These are phyloP conservation scores for Anarhynchus alexandrinus DNA, from an alignment of 2,113 vertebrate species.

Conservation along the genomic window DNA sequence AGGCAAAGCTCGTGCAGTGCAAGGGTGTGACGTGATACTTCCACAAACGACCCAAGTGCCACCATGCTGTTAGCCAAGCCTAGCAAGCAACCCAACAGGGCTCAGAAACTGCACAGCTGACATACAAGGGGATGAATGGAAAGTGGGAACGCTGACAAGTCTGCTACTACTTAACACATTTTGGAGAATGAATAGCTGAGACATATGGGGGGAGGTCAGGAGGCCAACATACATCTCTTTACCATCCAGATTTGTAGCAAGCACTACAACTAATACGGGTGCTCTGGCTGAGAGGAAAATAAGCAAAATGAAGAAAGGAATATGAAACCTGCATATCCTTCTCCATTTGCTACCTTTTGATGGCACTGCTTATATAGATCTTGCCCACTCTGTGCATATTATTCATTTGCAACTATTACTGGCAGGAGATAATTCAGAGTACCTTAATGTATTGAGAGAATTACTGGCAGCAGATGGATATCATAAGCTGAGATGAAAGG, in stretches of 20 bases:
- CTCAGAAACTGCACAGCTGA: background rate
- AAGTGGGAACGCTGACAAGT: background rate
- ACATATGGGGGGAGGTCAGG: background rate
- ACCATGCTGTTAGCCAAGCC: background rate
- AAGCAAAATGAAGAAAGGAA: background rate
- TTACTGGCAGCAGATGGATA: background rate
- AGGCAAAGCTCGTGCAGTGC: background rate
- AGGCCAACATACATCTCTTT: background rate
- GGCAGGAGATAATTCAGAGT: background rate
- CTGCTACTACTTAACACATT: background rate
- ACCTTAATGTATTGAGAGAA: background rate
- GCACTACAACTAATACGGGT: background rate
- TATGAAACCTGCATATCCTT: background rate
- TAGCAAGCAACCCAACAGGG: background rate
- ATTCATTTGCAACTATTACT: background rate
- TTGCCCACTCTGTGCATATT: background rate
- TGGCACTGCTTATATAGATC: background rate
- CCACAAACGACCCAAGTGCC: background rate
- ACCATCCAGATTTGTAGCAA: background rate
- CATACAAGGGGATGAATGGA: background rate
- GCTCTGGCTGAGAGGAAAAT: background rate
- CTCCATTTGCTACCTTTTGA: background rate
- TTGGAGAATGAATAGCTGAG: background rate
- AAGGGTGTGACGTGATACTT: background rate
- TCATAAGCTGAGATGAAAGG: background rate